Percentiles rank a stretch among this genome's conserved stretches.
These are phyloP conservation scores for Galerucella calmariensis DNA, from an alignment of 2,888 invertebrate genomes.

Conservation along the genomic window DNA sequence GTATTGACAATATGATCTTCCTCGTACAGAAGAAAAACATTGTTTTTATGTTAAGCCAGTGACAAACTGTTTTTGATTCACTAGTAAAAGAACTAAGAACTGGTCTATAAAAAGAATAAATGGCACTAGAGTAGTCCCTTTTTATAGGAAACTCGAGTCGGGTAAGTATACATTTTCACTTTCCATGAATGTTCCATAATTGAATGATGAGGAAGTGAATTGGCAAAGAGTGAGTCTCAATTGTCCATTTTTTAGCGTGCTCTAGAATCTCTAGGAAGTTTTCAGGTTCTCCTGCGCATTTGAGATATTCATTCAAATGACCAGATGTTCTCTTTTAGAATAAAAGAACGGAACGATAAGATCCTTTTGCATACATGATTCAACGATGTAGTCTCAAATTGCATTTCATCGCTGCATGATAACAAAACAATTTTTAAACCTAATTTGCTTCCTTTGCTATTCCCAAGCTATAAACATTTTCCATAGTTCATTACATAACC, in stretches of 20 bases:
- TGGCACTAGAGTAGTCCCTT: conserved; percentile 27
- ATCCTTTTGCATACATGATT: conserved; percentile 10
- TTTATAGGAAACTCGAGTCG: conserved; percentile 26
- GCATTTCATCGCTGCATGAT: background rate
- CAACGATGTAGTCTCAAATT: conserved; percentile 1
- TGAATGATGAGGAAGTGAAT: conserved; percentile 43
- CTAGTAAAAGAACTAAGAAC: background rate
- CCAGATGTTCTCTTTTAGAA: conserved; percentile 10
- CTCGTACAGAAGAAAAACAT: background rate
- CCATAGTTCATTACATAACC: too few relatives aligned
- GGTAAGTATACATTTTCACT: conserved; percentile 40
- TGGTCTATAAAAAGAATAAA: conserved; percentile 27
- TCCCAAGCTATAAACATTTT: too few relatives aligned
- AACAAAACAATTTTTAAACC: background rate
- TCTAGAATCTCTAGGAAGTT: conserved; percentile 11
- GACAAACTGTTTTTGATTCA: background rate
- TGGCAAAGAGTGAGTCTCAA: conserved; percentile 36
- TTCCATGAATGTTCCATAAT: conserved; percentile 43
- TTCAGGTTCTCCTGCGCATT: conserved; percentile 5
- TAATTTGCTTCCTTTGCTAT: background rate
- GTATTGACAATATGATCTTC: background rate
- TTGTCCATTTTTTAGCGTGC: conserved; percentile 34
- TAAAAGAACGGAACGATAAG: background rate
- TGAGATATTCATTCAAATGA: conserved; percentile 11
- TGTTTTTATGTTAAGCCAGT: background rate